Percentiles rank a stretch among this genome's conserved stretches.
Evolutionary conservation across 2,888 invertebrate genomes (phyloP).

Genomic region (Panopea generosa): DNA sequence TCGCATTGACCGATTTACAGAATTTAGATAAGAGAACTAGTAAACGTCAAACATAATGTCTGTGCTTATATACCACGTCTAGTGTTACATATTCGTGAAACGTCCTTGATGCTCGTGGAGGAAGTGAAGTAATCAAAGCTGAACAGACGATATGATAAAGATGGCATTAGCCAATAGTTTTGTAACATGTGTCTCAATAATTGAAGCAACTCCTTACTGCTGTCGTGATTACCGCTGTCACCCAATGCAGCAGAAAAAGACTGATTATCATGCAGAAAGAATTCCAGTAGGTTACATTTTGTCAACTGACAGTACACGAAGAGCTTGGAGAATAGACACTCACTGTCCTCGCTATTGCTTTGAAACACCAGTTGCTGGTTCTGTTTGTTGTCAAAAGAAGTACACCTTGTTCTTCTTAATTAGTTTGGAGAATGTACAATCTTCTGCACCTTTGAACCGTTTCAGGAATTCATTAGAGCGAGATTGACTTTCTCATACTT

Average conservation of each 20-base stretch:
- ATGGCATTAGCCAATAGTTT: no score
- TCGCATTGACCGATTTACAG: conserved; percentile 40
- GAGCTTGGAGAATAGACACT: conserved; percentile 48
- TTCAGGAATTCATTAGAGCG: conserved; percentile 41
- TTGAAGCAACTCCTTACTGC: conserved; percentile 49
- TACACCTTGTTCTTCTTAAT: conserved; percentile 50
- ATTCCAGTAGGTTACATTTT: conserved; percentile 46
- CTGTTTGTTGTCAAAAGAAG: conserved; percentile 42
- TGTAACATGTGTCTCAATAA: no score
- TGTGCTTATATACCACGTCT: no score
- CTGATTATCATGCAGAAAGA: conserved; percentile 57
- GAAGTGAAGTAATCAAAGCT: conserved; percentile 24
- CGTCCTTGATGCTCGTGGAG: no score
- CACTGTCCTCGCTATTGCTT: conserved; percentile 31
- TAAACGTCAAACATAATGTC: conserved; percentile 52
- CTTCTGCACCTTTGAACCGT: conserved; percentile 27
- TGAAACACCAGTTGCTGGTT: conserved; percentile 7
- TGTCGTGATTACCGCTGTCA: conserved; percentile 50
- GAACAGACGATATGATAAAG: conserved; percentile 33
- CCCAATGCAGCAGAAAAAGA: conserved; percentile 47
- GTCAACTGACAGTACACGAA: conserved; percentile 56
- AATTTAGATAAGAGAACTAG: conserved; percentile 22
- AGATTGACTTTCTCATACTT: conserved; percentile 29
- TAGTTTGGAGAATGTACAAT: conserved; percentile 42
- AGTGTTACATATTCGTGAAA: no score